Evolutionary conservation across 2,888 invertebrate genomes (phyloP).

Genomic region (Amiota communis): DNA sequence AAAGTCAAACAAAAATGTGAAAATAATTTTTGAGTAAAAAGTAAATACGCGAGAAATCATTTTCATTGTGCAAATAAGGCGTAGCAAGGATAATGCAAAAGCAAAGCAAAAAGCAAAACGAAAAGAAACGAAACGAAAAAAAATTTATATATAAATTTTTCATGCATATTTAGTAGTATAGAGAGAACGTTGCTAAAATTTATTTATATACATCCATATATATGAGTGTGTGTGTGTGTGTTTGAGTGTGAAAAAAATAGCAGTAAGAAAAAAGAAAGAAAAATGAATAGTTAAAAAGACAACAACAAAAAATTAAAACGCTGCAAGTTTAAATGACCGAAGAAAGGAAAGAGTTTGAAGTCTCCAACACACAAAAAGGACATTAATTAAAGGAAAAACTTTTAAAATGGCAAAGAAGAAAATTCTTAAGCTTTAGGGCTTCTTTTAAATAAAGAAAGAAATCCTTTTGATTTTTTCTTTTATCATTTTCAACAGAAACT

Average conservation of each 20-base stretch:
- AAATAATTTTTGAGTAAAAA: not conserved
- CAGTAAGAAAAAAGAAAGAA: conserved; percentile 51
- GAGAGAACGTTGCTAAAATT: conserved; percentile 41
- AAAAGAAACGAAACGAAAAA: conserved; percentile 31
- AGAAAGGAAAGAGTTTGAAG: too few relatives aligned
- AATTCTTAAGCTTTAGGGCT: not conserved
- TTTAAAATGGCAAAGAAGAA: not conserved
- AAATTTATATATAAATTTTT: conserved; percentile 39
- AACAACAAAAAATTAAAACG: not conserved
- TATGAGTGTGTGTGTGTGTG: conserved; percentile 13
- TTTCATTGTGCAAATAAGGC: conserved; percentile 47
- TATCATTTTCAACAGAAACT: too few relatives aligned
- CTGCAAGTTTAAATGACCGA: too few relatives aligned
- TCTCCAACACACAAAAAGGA: not conserved
- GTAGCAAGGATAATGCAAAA: conserved; percentile 48
- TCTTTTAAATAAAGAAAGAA: too few relatives aligned
- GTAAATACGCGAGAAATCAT: conserved; percentile 27
- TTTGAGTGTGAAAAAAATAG: conserved; percentile 38
- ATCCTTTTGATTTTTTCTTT: too few relatives aligned
- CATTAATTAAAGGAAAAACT: not conserved
- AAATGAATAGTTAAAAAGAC: conserved; percentile 49
- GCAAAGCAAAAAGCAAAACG: not conserved
- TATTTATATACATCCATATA: not conserved
- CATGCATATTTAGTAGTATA: conserved; percentile 54
- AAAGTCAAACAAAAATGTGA: conserved; percentile 7